Conservation (phyloP, 1,140 invertebrate genomes). For the Drosophila pandora region DNA sequence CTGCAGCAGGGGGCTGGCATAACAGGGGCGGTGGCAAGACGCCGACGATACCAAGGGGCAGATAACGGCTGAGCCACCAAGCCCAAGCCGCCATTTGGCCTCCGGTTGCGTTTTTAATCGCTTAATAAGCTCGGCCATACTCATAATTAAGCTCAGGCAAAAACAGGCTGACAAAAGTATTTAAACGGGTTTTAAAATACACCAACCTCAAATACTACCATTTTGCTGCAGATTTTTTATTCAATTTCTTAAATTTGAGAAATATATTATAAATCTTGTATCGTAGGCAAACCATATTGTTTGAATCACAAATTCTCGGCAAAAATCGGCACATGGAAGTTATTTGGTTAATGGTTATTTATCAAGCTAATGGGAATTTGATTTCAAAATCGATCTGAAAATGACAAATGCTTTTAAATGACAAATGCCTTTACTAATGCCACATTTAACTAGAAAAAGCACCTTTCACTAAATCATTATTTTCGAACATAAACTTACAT, state of each 20-base stretch:
- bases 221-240: too few species aligned
- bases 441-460: background rate
- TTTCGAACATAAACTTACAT: background rate
- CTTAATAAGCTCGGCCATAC: conserved; percentile 64
- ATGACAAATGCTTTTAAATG: background rate
- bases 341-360: conserved; percentile 1
- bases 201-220: too few species aligned
- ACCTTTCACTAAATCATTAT: background rate
- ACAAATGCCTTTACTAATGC: background rate
- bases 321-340: background rate
- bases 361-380: too few species aligned
- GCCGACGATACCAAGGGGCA: conserved; percentile 52
- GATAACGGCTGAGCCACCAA: conserved; percentile 27
- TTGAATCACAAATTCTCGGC: conserved; percentile 14
- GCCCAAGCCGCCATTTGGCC: conserved; percentile 35
- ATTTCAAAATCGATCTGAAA: too few species aligned
- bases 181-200: background rate
- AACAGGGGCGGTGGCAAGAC: conserved; percentile 22
- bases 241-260: too few species aligned
- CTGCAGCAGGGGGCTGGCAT: background rate
- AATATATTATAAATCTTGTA: background rate
- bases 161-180: conserved; percentile 5
- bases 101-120: conserved; percentile 58
- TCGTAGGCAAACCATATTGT: conserved; percentile 6
- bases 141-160: conserved; percentile 65